Evolutionary conservation across 2,113 vertebrate genomes (phyloP), one percentile per base, ranked within the genome.

Genomic region (Datnioides undecimradiatus): DNA sequence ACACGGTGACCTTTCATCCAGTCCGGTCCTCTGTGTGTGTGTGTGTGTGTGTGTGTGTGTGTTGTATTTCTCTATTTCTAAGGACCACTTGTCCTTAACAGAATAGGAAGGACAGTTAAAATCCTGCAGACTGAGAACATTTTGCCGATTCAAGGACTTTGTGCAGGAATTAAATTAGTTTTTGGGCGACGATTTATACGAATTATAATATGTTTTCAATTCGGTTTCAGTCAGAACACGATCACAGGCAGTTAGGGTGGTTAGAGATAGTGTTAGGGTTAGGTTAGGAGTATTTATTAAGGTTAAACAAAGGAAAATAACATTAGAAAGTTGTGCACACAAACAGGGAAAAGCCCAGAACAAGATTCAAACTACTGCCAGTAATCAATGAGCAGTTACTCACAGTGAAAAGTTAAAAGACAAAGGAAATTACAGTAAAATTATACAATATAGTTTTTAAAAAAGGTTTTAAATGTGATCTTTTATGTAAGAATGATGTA

Each of bases 1-100:
- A 68, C 67, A 73, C 40, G 63, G 36, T 63, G 43, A 74, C 82
- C 84, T 90, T 81, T 83, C 79, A 85, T 79, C 85, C 73, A 63
- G 33, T 45, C 70, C 62, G 5, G 17, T 68, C 23, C 12, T n/a
- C 9, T 36, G 16, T 25, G 36, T 63, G 67, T 55, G 41, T 17
- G 25, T 48, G 29, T 48, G 11, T 49, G 40, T 52, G 25, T 23
- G 46, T 16, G 23, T 21, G 27, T 34, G 23, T 36, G 38, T 51
- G 23, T n/a, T 81, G 31, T 65, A 2, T 36, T 13, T 19, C 2
- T 38, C 9, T 29, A 10, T 64, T 64, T 77, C 54, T 64, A 11
- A 33, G 51, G 36, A 46, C 23, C 69, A 58, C 5, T 4, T 54
- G 48, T 62, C 40, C 16, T 36, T 49, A 51, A 11, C 29, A 17